Base-by-base conservation (phyloP, 1,140 invertebrate genomes). In the Lordiphosa stackelbergi region DNA sequence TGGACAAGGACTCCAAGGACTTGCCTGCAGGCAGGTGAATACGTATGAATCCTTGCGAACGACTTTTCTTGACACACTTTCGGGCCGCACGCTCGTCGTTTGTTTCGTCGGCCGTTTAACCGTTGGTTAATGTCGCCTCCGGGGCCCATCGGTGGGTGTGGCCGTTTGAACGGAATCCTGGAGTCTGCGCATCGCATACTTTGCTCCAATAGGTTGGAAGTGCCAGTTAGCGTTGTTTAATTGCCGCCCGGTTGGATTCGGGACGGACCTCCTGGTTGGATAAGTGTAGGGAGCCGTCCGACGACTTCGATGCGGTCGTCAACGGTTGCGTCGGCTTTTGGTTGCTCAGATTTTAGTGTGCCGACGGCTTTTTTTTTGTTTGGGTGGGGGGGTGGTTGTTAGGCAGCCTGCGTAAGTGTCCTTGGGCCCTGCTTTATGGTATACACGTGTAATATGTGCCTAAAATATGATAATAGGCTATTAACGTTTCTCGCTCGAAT, bases 161-260 rank as follows among this genome's bases (percentile, higher is more conserved):
- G 69, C 68, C 60, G 38, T 31, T 31, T 49, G 40, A 22, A 35
- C 37, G 3, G 16, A 8, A n/a, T 11, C 16, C 55, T 38, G 69
- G 77, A 69, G 69, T 81, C 73, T 81, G 77, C 77, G 77, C 77
- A 81, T 65, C 72, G 36, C 70, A 34, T 73, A 64, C 77, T 84
- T 35, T 35, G 57, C 46, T 81, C 60, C 72, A 75, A 81, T 81
- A 83, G 77, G 77, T 79, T 74, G 75, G 53, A 55, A 45, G 35
- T 56, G 48, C 45, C 53, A 56, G 60, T 66, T 66, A 53, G 54
- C 38, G 37, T 35, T 55, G 60, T 66, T 81, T 81, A 81, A 81
- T 81, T 83, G 78, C 52, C 57, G 58, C 59, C 71, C 66, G 57
- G 61, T 61, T 70, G 62, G 52, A 59, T 43, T 41, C 55, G 46